A percentile compares a stretch with the other conserved stretches of the same genome.
Evolutionary conservation across 2,113 vertebrate genomes (phyloP).

Genomic region (Oxyruncus cristatus): DNA sequence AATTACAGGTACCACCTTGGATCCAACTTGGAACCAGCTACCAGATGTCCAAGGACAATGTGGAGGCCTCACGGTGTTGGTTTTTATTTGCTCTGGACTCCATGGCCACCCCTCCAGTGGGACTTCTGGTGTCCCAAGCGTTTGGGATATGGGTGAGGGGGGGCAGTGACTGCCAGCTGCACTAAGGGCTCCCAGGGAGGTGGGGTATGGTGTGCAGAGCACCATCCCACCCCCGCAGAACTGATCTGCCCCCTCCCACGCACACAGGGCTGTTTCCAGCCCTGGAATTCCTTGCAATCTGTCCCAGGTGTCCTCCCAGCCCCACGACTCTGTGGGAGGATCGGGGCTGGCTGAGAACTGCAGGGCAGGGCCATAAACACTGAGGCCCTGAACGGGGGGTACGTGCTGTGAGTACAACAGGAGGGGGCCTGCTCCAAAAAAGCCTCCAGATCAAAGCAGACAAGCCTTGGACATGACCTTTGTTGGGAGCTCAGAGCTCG

Average conservation of each 20-base stretch:
- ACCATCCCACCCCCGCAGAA: background rate
- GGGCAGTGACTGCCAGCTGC: background rate
- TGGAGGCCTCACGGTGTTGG: background rate
- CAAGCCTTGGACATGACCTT: background rate
- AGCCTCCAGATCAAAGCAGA: background rate
- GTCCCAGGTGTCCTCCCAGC: background rate
- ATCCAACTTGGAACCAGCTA: background rate
- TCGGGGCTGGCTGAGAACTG: background rate
- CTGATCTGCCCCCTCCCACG: background rate
- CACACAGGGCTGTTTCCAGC: background rate
- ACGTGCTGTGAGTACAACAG: fast-evolving
- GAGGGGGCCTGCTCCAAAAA: fast-evolving
- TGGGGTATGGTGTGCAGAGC: background rate
- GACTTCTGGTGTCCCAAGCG: background rate
- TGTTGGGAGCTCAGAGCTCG: background rate
- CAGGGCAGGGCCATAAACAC: background rate
- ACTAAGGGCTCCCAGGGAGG: background rate
- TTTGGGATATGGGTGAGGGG: background rate
- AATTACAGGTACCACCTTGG: background rate
- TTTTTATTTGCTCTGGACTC: background rate
- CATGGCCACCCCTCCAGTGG: background rate
- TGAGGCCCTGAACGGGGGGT: fast-evolving
- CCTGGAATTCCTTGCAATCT: background rate
- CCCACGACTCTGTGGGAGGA: fast-evolving
- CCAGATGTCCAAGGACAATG: background rate